Percentiles rank a stretch among this genome's conserved stretches.
Evolutionary conservation across 1,140 invertebrate genomes (phyloP).

Genomic region (Caerostris extrusa): DNA sequence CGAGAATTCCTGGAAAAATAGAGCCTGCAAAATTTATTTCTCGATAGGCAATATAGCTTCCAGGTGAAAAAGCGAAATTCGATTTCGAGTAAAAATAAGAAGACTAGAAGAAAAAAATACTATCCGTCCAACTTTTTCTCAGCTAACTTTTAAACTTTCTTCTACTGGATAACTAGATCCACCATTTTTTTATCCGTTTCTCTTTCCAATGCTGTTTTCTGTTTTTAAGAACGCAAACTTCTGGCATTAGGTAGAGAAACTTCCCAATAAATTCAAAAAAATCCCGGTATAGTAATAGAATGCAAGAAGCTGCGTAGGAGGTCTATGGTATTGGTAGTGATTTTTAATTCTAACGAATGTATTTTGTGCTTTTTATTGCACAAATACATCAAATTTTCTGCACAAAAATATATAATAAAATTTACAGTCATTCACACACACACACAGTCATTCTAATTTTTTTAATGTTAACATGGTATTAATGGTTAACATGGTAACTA

Average conservation of each 20-base stretch:
- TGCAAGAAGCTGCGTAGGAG: neutral
- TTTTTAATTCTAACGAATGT: neutral
- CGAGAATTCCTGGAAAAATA: constrained; percentile 28
- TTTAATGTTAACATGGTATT: too few species aligned
- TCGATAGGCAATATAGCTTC: constrained; percentile 73
- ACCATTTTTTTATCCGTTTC: neutral
- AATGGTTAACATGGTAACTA: too few species aligned
- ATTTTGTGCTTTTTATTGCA: neutral
- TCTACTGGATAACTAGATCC: constrained; percentile 29
- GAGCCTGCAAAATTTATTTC: constrained; percentile 69
- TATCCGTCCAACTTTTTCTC: constrained; percentile 4
- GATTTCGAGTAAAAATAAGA: constrained; percentile 74
- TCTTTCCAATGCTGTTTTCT: constrained; percentile 3
- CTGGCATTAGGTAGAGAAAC: constrained; percentile 7
- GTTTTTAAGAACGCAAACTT: constrained; percentile 51
- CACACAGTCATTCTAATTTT: too few species aligned
- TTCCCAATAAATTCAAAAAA: constrained; percentile 28
- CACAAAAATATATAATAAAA: too few species aligned
- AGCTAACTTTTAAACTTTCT: constrained; percentile 71
- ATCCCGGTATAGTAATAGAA: neutral
- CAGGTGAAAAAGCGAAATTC: constrained; percentile 70
- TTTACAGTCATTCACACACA: too few species aligned
- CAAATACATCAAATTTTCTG: too few species aligned
- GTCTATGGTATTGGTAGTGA: neutral
- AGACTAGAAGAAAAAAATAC: neutral